Evolutionary conservation across 2,888 invertebrate genomes (phyloP), one percentile per base, ranked within the genome.

Genomic region (Cosmorhoe ocellata): DNA sequence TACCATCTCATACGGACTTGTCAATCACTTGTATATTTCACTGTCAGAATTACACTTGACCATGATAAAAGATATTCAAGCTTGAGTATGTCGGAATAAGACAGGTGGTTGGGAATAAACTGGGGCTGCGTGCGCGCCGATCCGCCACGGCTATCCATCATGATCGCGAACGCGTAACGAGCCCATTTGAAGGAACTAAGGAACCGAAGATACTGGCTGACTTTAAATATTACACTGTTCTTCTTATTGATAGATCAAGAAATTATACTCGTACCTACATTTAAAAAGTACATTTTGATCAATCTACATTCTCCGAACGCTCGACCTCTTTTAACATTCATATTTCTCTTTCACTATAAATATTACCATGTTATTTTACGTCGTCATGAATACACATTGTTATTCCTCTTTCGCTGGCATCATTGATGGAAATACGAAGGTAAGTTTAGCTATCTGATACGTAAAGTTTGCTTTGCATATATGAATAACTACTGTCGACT

Each of bases 111-210:
- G 41, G 58, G 34, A 51, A 45, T 22, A 49, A 32, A 42, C 42
- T 58, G 55, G 51, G 49, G 57, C 64, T 61, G 67, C 77, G 76
- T 80, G 79, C 67, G 67, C 61, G 63, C 63, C 67, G 77, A 84
- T 85, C 82, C 71, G 79, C 76, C 70, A 82, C 77, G 86, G 84
- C 77, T 70, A 87, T 89, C 89, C 82, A 90, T 89, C 88, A 89
- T 81, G 71, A 74, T 71, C 76, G 75, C 77, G 64, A 72, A 74
- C 80, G 81, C 83, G 88, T 89, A 89, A 89, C 88, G 86, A 89
- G 84, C 84, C 79, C 83, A 85, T 88, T 81, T 79, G 77, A 73
- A 57, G 60, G 67, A 73, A 62, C 64, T 4, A 18, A 18, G 4
- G 18, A 18, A 18, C n/a, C 53, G 66, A 72, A 70, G 72, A 76